phyloP scores from a whole-genome alignment of 1,140 invertebrate species.

The Conopomorpha cramerella region DNA sequence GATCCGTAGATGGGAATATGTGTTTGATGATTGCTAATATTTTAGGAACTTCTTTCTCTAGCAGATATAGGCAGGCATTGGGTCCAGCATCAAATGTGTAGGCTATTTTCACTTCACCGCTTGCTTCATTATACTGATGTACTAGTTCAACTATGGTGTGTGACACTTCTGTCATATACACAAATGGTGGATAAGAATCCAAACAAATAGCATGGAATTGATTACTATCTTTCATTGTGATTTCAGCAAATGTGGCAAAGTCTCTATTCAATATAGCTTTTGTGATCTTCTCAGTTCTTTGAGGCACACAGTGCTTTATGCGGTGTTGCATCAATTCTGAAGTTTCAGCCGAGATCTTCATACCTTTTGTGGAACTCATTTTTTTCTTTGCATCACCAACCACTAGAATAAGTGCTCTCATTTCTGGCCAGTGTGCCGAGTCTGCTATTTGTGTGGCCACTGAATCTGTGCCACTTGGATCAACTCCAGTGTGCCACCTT shows the following conservation, averaged over 20 bases:
- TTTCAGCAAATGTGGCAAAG: slow-evolving; percentile 86
- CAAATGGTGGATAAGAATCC: slow-evolving; percentile 93
- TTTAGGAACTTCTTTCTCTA: slow-evolving; percentile 75
- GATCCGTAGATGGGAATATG: slow-evolving; percentile 69
- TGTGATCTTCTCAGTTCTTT: slow-evolving; percentile 71
- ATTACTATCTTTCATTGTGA: slow-evolving; percentile 98
- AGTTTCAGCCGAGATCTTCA: slow-evolving; percentile 82
- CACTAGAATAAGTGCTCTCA: slow-evolving; percentile 89
- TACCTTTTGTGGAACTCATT: slow-evolving; percentile 87
- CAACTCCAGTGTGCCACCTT: slow-evolving; percentile 80
- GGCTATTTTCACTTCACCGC: slow-evolving; percentile 71
- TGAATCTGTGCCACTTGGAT: slow-evolving; percentile 79
- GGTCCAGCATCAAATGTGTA: slow-evolving; percentile 98
- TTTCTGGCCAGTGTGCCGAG: slow-evolving; percentile 85
- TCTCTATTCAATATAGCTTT: slow-evolving; percentile 79
- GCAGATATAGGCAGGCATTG: slow-evolving; percentile 90
- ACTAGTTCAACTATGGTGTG: slow-evolving; percentile 79
- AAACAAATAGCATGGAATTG: slow-evolving; percentile 94
- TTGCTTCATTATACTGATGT: slow-evolving; percentile 78
- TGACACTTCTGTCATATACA: slow-evolving; percentile 91
- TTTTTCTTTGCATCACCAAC: slow-evolving; percentile 88
- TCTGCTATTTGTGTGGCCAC: slow-evolving; percentile 77
- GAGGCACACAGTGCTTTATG: slow-evolving; percentile 72
- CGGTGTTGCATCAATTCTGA: slow-evolving; percentile 83
- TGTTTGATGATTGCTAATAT: slow-evolving; percentile 70